Evolutionary conservation across 2,888 invertebrate genomes (phyloP).

Genomic region (Lamellibrachia satsuma): DNA sequence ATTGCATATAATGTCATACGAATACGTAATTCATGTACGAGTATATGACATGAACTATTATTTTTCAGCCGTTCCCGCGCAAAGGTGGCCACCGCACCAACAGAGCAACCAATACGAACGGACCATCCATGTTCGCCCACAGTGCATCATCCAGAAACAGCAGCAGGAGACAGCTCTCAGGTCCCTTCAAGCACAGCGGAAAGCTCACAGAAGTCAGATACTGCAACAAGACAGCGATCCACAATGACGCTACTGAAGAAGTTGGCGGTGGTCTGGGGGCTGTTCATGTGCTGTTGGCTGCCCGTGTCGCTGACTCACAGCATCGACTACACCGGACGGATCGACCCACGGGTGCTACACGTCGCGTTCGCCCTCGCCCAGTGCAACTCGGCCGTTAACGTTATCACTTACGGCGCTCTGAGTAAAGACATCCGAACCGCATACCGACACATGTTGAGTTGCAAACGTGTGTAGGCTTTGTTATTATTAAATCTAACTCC

Average conservation of each 20-base stretch:
- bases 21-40: too few relatives aligned
- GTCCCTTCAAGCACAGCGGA: background rate
- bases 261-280: background rate
- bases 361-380: background rate
- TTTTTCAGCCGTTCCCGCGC: background rate
- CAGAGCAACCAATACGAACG: background rate
- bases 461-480: background rate
- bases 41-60: background rate
- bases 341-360: background rate
- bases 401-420: background rate
- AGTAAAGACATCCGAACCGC: background rate
- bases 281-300: conserved; percentile 5
- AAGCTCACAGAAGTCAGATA: background rate
- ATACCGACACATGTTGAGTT: background rate
- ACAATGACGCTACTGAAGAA: background rate
- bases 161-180: background rate
- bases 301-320: background rate
- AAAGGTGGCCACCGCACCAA: background rate
- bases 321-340: background rate
- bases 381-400: background rate
- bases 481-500: background rate
- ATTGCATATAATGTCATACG: background rate
- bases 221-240: background rate
- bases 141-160: background rate
- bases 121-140: background rate